Evolutionary conservation across 2,888 invertebrate genomes (phyloP).

Genomic region (Cryptocephalus primarius): DNA sequence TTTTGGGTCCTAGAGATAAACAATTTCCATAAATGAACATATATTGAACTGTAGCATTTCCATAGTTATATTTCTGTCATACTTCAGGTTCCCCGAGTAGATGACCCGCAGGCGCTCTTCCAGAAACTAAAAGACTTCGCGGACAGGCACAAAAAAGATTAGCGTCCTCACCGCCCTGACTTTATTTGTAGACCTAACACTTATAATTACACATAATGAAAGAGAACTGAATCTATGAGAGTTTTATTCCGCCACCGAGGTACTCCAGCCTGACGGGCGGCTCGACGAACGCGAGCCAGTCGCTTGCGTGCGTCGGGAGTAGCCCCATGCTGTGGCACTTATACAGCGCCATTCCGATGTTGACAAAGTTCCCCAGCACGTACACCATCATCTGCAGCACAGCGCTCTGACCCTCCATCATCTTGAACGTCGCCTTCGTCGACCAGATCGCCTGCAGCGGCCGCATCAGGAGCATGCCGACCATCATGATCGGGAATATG

Average conservation of each 20-base stretch:
- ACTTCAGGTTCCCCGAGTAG: constrained; percentile 71
- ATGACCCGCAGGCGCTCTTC: constrained; percentile 65
- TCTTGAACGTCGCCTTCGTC: constrained; percentile 82
- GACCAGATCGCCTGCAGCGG: constrained; percentile 93
- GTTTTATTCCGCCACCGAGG: constrained; percentile 70
- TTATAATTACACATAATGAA: too few relatives aligned
- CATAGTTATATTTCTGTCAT: not conserved
- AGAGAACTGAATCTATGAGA: constrained; percentile 36
- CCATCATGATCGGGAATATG: constrained; percentile 99
- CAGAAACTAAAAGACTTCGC: constrained; percentile 59
- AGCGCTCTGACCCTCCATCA: constrained; percentile 87
- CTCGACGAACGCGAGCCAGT: constrained; percentile 96
- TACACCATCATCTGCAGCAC: constrained; percentile 87
- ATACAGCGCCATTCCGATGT: constrained; percentile 83
- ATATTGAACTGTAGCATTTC: too few relatives aligned
- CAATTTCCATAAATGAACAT: too few relatives aligned
- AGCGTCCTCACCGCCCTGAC: constrained; percentile 7
- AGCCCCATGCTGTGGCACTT: constrained; percentile 98
- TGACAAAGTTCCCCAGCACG: constrained; percentile 85
- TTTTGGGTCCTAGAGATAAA: too few relatives aligned
- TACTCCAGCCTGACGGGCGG: constrained; percentile 77
- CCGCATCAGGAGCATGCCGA: constrained; percentile 95
- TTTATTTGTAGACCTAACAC: too few relatives aligned
- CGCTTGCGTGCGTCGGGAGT: constrained; percentile 92
- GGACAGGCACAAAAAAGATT: constrained; percentile 52